phyloP scores from a whole-genome alignment of 2,797 vertebrate genomes.

The Antrozous pallidus region DNA sequence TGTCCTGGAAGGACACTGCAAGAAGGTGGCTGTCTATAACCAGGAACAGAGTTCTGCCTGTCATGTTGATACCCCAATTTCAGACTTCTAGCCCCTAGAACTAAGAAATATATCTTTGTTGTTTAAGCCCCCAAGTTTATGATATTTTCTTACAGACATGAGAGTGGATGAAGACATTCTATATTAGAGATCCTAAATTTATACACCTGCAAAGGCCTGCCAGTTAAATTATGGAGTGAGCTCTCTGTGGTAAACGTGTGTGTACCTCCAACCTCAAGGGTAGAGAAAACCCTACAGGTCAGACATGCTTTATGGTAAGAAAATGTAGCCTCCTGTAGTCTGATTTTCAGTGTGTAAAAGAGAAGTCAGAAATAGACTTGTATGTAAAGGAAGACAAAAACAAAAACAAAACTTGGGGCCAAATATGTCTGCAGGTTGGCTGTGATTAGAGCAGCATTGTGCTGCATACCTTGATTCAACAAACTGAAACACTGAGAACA shows the following conservation, averaged over 20 bases:
- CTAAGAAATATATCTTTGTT: neutral
- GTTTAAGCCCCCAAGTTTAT: neutral
- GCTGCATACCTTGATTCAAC: neutral
- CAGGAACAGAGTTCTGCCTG: neutral
- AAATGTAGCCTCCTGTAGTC: neutral
- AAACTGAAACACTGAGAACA: neutral
- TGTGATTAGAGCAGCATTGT: neutral
- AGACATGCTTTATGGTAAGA: neutral
- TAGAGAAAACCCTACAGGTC: neutral
- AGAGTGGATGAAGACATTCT: neutral
- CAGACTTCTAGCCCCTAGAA: neutral
- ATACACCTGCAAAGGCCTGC: accelerated
- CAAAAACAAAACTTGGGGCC: neutral
- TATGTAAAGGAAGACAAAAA: neutral
- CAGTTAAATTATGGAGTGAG: neutral
- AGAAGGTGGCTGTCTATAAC: neutral
- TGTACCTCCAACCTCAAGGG: neutral
- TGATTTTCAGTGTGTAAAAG: neutral
- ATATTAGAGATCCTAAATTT: neutral
- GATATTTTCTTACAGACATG: neutral
- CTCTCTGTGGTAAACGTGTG: neutral
- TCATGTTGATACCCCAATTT: no score
- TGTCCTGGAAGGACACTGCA: accelerated
- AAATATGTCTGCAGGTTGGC: neutral
- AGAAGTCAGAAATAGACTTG: neutral